phyloP scores from a whole-genome alignment of 2,888 invertebrate genomes.

The Chaetogeoica ovagalla region DNA sequence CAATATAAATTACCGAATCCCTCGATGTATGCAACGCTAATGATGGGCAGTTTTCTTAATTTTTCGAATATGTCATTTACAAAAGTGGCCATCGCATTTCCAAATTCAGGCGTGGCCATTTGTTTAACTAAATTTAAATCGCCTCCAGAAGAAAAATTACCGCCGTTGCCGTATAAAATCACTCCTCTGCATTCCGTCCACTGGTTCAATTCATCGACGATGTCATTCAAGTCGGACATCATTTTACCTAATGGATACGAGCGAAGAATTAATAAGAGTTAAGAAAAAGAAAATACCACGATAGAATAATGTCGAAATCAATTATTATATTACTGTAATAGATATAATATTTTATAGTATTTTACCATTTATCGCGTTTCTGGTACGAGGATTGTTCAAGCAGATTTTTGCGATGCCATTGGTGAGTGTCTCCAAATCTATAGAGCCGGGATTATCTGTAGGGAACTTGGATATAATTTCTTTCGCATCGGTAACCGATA shows the following conservation, averaged over 20 bases:
- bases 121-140: constrained; percentile 61
- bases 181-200: constrained; percentile 62
- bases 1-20: constrained; percentile 58
- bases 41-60: constrained; percentile 61
- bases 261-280: not conserved
- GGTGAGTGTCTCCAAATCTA: constrained; percentile 59
- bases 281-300: too few relatives aligned
- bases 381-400: constrained; percentile 60
- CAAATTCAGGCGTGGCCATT: constrained; percentile 58
- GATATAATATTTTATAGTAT: not conserved
- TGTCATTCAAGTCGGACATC: constrained; percentile 63
- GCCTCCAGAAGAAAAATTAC: constrained; percentile 64
- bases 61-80: constrained; percentile 61
- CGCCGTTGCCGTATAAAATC: constrained; percentile 60
- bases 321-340: not conserved
- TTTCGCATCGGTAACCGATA: constrained; percentile 9
- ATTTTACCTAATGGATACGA: constrained; percentile 60
- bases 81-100: constrained; percentile 60
- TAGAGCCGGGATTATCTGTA: constrained; percentile 57
- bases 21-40: constrained; percentile 62
- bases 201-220: constrained; percentile 60
- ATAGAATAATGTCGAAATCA: not conserved
- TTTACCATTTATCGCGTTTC: constrained; percentile 62
- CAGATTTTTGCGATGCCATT: constrained; percentile 61
- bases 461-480: not conserved